Evolutionary conservation across 2,888 invertebrate genomes (phyloP), one percentile per base, ranked within the genome.

Genomic region (Mesochorus sp.): DNA sequence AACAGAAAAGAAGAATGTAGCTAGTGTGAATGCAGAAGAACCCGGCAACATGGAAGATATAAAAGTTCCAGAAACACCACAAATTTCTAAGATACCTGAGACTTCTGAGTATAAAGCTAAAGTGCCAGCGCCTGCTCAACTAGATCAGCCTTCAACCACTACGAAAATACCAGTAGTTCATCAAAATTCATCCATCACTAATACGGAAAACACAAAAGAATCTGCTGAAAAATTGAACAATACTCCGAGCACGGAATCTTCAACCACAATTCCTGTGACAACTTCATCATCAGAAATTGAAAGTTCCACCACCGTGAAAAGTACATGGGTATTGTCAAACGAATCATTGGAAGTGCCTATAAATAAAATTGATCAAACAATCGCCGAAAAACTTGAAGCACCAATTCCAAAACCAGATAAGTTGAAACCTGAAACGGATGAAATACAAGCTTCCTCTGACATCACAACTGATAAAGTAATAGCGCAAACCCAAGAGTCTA

Each of bases 301-400:
- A 3, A 75, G 14, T 49, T 39, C 53, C 10, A 49, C 44, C 5
- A 61, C 66, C 12, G 4, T 21, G 8, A 64, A 66, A 14, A 75
- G n/a, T 34, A 55, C 4, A 14, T 10, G 19, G 37, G 10, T 31
- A 26, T 71, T 81, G 12, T 70, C 75, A 5, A 73, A 74, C 53
- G 79, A 80, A 8, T 34, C 76, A n/a, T 70, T 81, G 28, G 79
- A 82, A 77, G 37, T 82, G 8, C 55, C 77, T 4, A 51, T 62
- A 1, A 21, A 59, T 21, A 71, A 59, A 19, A 26, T 59, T 14
- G 59, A 72, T 5, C 5, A 61, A 31, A 5, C 31, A 19, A 37
- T 47, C 1, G 17, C 51, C 59, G 26, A 79, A 10, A 62, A 64
- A 8, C 37, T 55, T 19, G 26, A 66, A 39, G 21, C 26, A 12